Percentiles rank a stretch among this genome's conserved stretches.
These are phyloP conservation scores for Trogon surrucura DNA, from an alignment of 2,113 vertebrate genomes.

Conservation along the genomic window DNA sequence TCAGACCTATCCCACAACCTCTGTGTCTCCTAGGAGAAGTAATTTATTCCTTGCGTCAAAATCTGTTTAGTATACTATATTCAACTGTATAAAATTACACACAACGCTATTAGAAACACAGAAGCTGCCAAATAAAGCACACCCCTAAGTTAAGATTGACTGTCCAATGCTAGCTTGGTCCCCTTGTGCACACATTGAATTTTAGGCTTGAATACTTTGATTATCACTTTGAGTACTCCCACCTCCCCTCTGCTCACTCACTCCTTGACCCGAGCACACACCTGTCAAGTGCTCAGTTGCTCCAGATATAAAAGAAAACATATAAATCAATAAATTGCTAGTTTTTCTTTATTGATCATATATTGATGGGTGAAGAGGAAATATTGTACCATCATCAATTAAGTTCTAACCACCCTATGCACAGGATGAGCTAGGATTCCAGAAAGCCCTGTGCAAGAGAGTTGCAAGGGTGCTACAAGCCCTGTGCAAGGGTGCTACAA, in stretches of 20 bases:
- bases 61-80: not conserved
- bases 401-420: not conserved
- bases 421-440: not conserved
- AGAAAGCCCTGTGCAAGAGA: not conserved
- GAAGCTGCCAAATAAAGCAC: not conserved
- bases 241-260: not conserved
- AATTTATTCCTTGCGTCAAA: not conserved
- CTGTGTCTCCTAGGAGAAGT: not conserved
- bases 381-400: not conserved
- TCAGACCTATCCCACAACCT: not conserved
- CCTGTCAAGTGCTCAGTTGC: not conserved
- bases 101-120: not conserved
- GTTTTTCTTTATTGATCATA: not conserved
- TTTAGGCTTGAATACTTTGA: not conserved
- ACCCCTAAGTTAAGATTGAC: not conserved
- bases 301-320: not conserved
- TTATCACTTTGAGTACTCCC: not conserved
- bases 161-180: not conserved
- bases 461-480: no score
- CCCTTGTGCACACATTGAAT: not conserved
- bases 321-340: not conserved
- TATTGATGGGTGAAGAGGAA: not conserved
- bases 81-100: not conserved
- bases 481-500: no score
- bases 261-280: not conserved